These are phyloP conservation scores for Sinodicranocentrus sp. DNA, from an alignment of 2,888 invertebrate species.

Conservation along the genomic window DNA sequence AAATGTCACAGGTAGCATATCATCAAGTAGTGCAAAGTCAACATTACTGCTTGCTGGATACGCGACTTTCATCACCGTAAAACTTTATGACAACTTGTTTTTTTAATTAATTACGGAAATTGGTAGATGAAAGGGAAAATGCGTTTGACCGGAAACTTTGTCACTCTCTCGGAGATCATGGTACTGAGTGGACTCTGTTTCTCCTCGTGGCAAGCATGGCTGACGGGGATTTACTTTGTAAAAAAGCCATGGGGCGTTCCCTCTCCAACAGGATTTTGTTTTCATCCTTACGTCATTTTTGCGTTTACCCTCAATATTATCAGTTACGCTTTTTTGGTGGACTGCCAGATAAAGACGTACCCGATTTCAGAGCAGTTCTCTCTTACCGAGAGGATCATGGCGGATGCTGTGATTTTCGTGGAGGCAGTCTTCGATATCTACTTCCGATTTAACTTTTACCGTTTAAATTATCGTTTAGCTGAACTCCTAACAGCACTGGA, in stretches of 20 bases:
- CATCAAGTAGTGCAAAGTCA: no score
- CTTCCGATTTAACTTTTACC: conserved; percentile 53
- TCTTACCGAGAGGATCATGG: conserved; percentile 37
- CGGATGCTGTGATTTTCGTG: conserved; percentile 51
- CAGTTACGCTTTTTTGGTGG: conserved; percentile 57
- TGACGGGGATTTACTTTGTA: conserved; percentile 60
- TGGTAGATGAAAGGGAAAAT: not conserved
- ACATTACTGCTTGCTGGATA: no score
- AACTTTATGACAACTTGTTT: not conserved
- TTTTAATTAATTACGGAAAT: conserved; percentile 22
- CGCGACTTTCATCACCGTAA: not conserved
- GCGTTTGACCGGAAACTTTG: not conserved
- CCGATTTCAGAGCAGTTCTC: conserved; percentile 29
- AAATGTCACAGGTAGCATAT: no score
- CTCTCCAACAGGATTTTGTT: conserved; percentile 56
- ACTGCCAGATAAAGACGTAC: conserved; percentile 49
- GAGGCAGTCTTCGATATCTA: conserved; percentile 54
- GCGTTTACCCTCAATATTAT: conserved; percentile 38
- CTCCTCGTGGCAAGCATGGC: conserved; percentile 67
- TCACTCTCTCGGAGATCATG: conserved; percentile 32
- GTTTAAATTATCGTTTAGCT: conserved; percentile 35
- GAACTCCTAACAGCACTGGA: conserved; percentile 39
- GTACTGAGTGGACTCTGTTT: conserved; percentile 61
- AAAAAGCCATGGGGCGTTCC: conserved; percentile 65
- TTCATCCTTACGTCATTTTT: conserved; percentile 56